phyloP scores from a whole-genome alignment of 2,113 vertebrate species.

The Dasyprocta punctata region DNA sequence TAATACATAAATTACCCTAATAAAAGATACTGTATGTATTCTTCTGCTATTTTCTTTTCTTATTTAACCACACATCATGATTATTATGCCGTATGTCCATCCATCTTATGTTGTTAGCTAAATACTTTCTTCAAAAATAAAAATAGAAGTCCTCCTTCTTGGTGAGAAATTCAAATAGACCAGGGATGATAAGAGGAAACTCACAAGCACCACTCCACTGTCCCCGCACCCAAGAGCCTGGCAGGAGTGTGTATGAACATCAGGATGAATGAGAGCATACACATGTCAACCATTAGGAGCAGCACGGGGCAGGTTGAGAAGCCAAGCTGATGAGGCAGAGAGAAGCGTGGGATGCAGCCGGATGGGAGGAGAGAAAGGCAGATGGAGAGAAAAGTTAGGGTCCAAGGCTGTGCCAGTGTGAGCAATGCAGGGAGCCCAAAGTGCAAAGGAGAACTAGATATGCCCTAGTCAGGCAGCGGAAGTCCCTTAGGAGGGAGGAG shows the following conservation, averaged over 20 bases:
- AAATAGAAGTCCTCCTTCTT: neutral
- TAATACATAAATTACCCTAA: neutral
- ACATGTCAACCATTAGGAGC: neutral
- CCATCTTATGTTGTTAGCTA: neutral
- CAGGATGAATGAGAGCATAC: neutral
- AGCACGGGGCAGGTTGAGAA: accelerated
- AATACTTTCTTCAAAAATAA: slow-evolving; percentile 28
- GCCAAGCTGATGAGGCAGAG: neutral
- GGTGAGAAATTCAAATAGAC: neutral
- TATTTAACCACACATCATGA: neutral
- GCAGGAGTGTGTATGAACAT: neutral
- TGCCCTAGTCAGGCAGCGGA: neutral
- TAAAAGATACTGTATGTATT: neutral
- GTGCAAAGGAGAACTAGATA: neutral
- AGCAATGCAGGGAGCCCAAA: neutral
- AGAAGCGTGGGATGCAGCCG: neutral
- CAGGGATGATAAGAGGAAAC: neutral
- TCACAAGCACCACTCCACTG: too few species aligned
- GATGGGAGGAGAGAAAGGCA: neutral
- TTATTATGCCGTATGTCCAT: neutral
- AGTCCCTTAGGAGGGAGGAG: neutral
- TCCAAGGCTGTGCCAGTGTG: neutral
- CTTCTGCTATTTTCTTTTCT: slow-evolving; percentile 28
- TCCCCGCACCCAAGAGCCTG: neutral
- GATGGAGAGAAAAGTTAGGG: neutral